Conservation (phyloP, 2,797 vertebrate species). For the Manis crassicaudata region DNA sequence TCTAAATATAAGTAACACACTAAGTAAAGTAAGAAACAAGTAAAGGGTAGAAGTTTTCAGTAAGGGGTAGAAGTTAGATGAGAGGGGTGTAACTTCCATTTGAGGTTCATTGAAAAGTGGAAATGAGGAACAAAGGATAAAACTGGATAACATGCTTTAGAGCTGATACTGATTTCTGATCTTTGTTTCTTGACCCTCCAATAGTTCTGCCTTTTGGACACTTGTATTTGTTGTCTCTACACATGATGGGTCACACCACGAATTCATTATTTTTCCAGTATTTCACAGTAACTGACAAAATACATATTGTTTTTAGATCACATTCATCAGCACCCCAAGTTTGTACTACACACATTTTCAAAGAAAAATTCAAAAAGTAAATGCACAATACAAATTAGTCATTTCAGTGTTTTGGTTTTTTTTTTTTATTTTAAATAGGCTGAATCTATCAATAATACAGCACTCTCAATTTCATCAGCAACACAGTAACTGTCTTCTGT, state of each 20-base stretch:
- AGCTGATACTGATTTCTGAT: not conserved
- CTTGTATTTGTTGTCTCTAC: constrained; percentile 24
- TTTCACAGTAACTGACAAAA: constrained; percentile 44
- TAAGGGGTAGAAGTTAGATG: not conserved
- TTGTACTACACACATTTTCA: not conserved
- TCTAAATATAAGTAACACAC: constrained; percentile 12
- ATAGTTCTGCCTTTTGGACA: not conserved
- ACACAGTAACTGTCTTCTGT: not conserved
- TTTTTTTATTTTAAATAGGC: constrained; percentile 24
- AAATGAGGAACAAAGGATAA: constrained; percentile 48
- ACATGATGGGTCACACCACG: not conserved
- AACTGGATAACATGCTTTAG: not conserved
- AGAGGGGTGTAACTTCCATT: not conserved
- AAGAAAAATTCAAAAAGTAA: constrained; percentile 27
- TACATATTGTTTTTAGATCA: constrained; percentile 9
- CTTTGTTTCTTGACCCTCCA: not conserved
- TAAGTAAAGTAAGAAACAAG: constrained; percentile 21
- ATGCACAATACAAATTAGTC: not conserved
- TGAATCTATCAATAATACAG: constrained; percentile 12
- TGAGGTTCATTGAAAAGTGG: constrained; percentile 45
- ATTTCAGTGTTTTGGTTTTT: not conserved
- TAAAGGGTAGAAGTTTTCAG: not conserved
- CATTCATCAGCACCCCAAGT: not conserved
- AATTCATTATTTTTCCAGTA: constrained; percentile 50
- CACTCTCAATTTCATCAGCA: constrained; percentile 24